Base-by-base conservation (phyloP, 2,113 vertebrate genomes). In the Tupaia chinensis region DNA sequence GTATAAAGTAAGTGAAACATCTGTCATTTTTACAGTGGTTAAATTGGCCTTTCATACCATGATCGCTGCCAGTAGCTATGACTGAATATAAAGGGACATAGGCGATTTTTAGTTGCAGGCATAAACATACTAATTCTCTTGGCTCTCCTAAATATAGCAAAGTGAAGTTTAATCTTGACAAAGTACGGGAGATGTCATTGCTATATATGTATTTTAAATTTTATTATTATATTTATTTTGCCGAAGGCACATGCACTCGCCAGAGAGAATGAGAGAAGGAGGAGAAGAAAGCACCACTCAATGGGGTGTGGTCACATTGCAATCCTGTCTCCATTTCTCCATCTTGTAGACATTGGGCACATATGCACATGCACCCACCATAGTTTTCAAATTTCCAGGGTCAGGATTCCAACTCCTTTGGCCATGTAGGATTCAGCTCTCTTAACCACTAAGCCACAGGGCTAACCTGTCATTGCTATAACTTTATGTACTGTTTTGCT, bases 41-140 rank as follows among this genome's bases (percentile, higher is more conserved):
- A 96, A 86, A 70, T 61, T 66, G 58, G 32, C 61, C 32, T 95
- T 91, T 96, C 15, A 20, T 90, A 70, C 4, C 4, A 17, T 44
- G 16, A 82, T 66, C n/a, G 1, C 63, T 87, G 25, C 74, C 79
- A 87, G 74, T 89, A 77, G 60, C 60, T 76, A 65, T 1, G 17
- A 95, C 68, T 91, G 22, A 32, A 79, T 91, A 87, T 84, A 63
- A 94, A 89, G 91, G 54, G 34, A 34, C 19, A 63, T 23, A 29
- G 72, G 27, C 17, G 58, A 89, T 87, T 97, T 96, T 96, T 77
- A 89, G 91, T 89, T 86, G 8, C 12, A 89, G 72, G 11, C 66
- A 89, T 95, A 93, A 96, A 93, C 76, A 94, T 16, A 32, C 32
- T 54, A 89, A 87, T 93, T 95, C 85, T 93, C 69, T 53, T 80